A percentile compares a stretch with the other conserved stretches of the same genome.
These are phyloP conservation scores for Corvus cornix DNA, from an alignment of 2,113 vertebrate species.

Conservation along the genomic window DNA sequence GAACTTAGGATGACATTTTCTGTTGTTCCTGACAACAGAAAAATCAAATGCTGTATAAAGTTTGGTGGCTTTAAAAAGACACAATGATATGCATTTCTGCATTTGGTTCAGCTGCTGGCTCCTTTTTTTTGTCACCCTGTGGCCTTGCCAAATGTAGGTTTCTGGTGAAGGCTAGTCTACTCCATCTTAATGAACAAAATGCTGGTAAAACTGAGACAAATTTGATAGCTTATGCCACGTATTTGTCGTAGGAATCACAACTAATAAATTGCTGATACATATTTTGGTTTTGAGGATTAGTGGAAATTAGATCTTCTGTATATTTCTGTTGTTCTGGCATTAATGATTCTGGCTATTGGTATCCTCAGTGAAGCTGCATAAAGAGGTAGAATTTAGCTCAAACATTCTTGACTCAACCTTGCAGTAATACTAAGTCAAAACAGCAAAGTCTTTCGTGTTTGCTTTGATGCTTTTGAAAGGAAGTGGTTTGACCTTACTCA, in stretches of 20 bases:
- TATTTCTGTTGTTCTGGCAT: not conserved
- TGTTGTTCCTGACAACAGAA: not conserved
- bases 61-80: not conserved
- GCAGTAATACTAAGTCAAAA: not conserved
- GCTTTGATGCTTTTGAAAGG: constrained; percentile 1
- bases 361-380: not conserved
- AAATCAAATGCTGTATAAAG: not conserved
- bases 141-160: not conserved
- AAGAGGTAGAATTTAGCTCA: not conserved
- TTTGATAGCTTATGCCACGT: not conserved
- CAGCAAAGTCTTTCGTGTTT: not conserved
- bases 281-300: not conserved
- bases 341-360: not conserved
- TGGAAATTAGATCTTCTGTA: not conserved
- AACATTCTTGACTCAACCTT: not conserved
- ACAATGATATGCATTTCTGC: not conserved
- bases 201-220: not conserved
- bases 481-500: not conserved
- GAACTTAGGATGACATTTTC: not conserved
- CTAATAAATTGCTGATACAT: not conserved
- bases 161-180: not conserved
- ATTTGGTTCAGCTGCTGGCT: not conserved
- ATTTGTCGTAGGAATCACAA: not conserved
- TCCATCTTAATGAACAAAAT: not conserved
- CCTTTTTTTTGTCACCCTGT: not conserved